Base-by-base conservation (phyloP, 1,140 invertebrate genomes). In the Himalopsyche phryganea region DNA sequence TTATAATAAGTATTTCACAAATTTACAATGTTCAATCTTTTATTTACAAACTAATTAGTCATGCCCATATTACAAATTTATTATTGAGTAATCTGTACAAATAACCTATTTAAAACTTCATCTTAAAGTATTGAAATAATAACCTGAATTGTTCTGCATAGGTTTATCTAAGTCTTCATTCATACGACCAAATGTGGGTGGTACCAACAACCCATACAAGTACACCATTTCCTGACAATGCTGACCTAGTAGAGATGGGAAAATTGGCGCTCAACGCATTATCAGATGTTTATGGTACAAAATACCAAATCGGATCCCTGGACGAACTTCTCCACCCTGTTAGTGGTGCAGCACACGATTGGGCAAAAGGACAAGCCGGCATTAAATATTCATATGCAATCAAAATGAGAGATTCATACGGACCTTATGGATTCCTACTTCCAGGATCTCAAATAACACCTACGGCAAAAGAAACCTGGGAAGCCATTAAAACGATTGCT, bases 381-480 rank as follows among this genome's bases (percentile, higher is more conserved):
- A 81, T 91, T 32, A 85, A 87, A 57, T 88, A 90, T 51, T 79
- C 87, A 1, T 94, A 88, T 66, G 86, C 89, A 1, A 76, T 92
- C 10, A 90, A 94, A 68, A 73, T 94, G 58, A 80, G 89, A 1
- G 88, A 89, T 63, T 83, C 81, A 32, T 79, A 77, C 44, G 89
- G 89, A 17, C 78, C 74, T 1, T 83, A 84, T 62, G 91, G 91
- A 33, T 96, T 94, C 68, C 69, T 91, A 47, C 76, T 93, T 33
- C 90, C 91, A 6, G 80, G 85, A 7, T 78, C 78, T 3, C 81
- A 89, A 66, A 93, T 96, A 50, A 78, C 85, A 36, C 80, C 87
- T 6, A 87, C 89, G 6, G 88, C 84, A 2, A 73, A 78, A 47
- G 93, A 96, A 73, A 92, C 90, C 1, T 92, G 88, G 72, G 83